These are phyloP conservation scores for Lampropteryx suffumata DNA, from an alignment of 2,888 invertebrate species.

Conservation along the genomic window DNA sequence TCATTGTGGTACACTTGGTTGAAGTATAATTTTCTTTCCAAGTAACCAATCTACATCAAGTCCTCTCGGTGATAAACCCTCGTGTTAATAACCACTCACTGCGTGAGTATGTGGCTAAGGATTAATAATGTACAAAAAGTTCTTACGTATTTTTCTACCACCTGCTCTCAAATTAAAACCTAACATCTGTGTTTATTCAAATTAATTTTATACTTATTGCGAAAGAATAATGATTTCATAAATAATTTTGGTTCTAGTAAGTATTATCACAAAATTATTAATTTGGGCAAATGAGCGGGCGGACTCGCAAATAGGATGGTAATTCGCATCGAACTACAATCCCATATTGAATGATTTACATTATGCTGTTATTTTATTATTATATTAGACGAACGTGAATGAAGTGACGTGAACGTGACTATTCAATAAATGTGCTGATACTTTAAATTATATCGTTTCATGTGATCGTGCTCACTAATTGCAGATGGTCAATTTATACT, in stretches of 20 bases:
- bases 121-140: no score
- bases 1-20: no score
- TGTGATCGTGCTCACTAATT: no score
- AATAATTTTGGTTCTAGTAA: no score
- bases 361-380: not conserved
- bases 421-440: not conserved
- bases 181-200: slow-evolving; percentile 22
- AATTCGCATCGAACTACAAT: slow-evolving; percentile 11
- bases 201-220: no score
- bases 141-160: slow-evolving; percentile 50
- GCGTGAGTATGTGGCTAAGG: no score
- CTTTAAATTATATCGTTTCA: not conserved
- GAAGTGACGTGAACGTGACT: not conserved
- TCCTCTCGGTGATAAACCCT: no score
- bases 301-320: slow-evolving; percentile 8
- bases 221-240: no score
- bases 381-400: not conserved
- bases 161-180: slow-evolving; percentile 47
- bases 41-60: no score
- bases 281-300: slow-evolving; percentile 10
- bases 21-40: no score
- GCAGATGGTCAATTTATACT: no score
- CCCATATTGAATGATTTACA: not conserved
- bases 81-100: no score
- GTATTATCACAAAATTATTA: not conserved